Evolutionary conservation across 2,113 vertebrate species (phyloP).

Genomic region (Psophia crepitans): DNA sequence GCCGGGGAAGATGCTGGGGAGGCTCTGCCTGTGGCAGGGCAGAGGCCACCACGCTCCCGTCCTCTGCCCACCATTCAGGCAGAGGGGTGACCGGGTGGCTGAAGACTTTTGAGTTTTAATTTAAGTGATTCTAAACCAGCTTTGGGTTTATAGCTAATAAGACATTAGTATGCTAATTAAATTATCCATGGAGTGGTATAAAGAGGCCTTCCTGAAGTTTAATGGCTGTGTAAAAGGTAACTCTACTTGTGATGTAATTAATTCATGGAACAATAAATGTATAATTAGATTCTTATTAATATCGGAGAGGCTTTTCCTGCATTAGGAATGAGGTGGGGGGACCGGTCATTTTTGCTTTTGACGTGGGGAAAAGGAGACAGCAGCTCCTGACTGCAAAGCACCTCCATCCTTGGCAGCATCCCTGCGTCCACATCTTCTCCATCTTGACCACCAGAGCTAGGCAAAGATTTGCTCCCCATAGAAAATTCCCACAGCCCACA

Average conservation of each 20-base stretch:
- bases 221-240: slow-evolving; percentile 74
- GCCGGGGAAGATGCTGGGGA: background rate
- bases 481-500: background rate
- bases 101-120: slow-evolving; percentile 54
- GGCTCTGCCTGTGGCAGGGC: background rate
- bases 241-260: slow-evolving; percentile 69
- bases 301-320: slow-evolving; percentile 57
- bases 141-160: slow-evolving; percentile 67
- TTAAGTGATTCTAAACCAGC: slow-evolving; percentile 66
- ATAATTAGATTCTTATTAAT: slow-evolving; percentile 75
- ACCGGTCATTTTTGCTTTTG: background rate
- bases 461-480: accelerated
- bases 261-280: slow-evolving; percentile 76
- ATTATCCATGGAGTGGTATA: slow-evolving; percentile 71
- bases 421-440: background rate
- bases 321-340: background rate
- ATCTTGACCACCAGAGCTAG: background rate
- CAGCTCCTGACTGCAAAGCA: background rate
- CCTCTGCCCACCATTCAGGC: background rate
- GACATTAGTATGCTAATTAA: slow-evolving; percentile 74
- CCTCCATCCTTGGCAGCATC: background rate
- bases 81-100: background rate
- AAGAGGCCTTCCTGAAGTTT: slow-evolving; percentile 74
- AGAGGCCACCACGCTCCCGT: accelerated
- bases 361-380: background rate